Evolutionary conservation across 2,113 vertebrate species (phyloP).

Genomic region (Callospermophilus lateralis): DNA sequence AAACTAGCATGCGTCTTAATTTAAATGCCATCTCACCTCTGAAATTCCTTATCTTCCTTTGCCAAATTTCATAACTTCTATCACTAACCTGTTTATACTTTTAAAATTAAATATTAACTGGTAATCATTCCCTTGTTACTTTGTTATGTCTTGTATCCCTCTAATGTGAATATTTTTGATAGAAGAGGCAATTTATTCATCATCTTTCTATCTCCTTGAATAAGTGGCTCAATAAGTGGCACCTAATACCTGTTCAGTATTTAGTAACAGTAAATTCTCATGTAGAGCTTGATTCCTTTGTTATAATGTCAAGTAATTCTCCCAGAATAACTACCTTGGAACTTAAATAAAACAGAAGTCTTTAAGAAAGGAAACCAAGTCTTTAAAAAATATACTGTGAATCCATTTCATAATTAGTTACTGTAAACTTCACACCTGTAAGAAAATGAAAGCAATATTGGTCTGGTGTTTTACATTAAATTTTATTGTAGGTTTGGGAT

Average conservation of each 20-base stretch:
- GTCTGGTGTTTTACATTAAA: slow-evolving; percentile 28
- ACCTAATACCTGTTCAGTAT: not conserved
- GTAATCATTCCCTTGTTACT: not conserved
- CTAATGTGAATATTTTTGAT: slow-evolving; percentile 13
- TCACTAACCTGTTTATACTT: slow-evolving; percentile 18
- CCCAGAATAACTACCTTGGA: slow-evolving; percentile 44
- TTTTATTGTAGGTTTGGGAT: not conserved
- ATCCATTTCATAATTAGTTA: slow-evolving; percentile 49
- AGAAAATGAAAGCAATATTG: slow-evolving; percentile 28
- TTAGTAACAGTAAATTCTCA: slow-evolving; percentile 43
- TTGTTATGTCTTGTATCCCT: not conserved
- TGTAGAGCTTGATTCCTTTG: slow-evolving; percentile 9
- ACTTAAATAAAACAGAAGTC: slow-evolving; percentile 32
- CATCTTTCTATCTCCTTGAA: not conserved
- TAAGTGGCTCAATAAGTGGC: not conserved
- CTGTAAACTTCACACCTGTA: slow-evolving; percentile 22
- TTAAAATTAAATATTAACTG: slow-evolving; percentile 20
- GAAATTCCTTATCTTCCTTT: not conserved
- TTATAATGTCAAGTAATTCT: slow-evolving; percentile 15
- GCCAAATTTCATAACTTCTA: not conserved
- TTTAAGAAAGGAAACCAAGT: slow-evolving; percentile 15
- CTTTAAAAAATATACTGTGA: slow-evolving; percentile 21
- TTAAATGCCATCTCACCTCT: not conserved
- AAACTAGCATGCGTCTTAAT: not conserved
- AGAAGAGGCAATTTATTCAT: not conserved